Percentiles rank a stretch among this genome's conserved stretches.
Evolutionary conservation across 2,797 vertebrate genomes (phyloP).

Genomic region (Gymnoscopelus microlampas): DNA sequence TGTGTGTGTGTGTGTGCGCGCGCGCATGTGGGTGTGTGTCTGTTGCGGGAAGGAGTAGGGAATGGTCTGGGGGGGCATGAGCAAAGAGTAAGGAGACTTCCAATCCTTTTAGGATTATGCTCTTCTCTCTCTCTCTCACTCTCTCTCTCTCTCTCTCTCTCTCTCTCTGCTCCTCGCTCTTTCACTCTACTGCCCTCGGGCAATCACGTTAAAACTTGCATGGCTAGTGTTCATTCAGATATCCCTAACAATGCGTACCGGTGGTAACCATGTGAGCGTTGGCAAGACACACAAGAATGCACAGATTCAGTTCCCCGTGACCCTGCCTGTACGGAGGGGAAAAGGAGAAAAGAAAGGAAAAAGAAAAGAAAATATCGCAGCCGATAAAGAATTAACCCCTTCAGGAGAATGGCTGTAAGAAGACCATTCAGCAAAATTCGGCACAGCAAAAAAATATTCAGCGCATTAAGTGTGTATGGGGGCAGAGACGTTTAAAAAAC

Average conservation of each 20-base stretch:
- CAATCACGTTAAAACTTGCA: constrained; percentile 95
- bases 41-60: constrained; percentile 55
- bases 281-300: constrained; percentile 92
- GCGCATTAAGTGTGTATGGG: no score
- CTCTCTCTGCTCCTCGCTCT: constrained; percentile 77
- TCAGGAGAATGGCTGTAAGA: constrained; percentile 18
- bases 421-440: constrained; percentile 7
- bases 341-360: neutral
- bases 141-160: constrained; percentile 18
- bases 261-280: constrained; percentile 95
- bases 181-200: constrained; percentile 86
- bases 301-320: constrained; percentile 86
- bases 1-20: constrained; percentile 12
- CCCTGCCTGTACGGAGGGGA: constrained; percentile 65
- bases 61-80: neutral
- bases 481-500: no score
- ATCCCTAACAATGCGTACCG: constrained; percentile 90
- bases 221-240: constrained; percentile 93
- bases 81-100: constrained; percentile 66
- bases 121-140: constrained; percentile 27
- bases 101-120: constrained; percentile 86
- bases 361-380: constrained; percentile 38
- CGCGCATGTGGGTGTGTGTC: constrained; percentile 22
- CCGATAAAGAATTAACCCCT: constrained; percentile 34
- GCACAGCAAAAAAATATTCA: no score